Evolutionary conservation across 2,797 vertebrate genomes (phyloP).

Genomic region (Microctenopoma steveboyesi): DNA sequence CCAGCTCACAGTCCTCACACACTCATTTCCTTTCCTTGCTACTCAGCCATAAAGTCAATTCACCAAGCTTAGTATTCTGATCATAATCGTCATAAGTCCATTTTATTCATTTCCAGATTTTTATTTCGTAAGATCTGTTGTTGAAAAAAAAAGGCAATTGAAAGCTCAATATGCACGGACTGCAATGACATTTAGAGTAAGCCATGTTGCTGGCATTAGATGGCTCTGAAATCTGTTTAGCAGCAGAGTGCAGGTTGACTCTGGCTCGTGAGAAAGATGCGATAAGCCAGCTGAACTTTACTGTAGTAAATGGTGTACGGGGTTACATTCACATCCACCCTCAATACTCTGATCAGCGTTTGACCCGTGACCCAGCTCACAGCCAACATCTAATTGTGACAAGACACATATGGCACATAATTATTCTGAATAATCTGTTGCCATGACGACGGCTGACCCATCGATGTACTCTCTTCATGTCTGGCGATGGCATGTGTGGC

Average conservation of each 20-base stretch:
- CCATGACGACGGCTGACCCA: constrained; percentile 63
- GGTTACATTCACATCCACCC: constrained; percentile 18
- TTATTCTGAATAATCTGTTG: constrained; percentile 77
- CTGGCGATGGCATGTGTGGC: constrained; percentile 26
- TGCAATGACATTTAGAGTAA: constrained; percentile 57
- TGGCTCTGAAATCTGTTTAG: constrained; percentile 22
- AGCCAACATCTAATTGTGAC: constrained; percentile 76
- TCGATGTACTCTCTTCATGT: constrained; percentile 46
- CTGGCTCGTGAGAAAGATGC: constrained; percentile 39
- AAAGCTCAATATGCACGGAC: constrained; percentile 34
- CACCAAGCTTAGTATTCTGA: constrained; percentile 50
- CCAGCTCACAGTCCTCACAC: constrained; percentile 11
- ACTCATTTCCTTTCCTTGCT: constrained; percentile 41
- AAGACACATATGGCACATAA: constrained; percentile 74
- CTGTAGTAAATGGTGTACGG: constrained; percentile 38
- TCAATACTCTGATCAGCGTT: constrained; percentile 63
- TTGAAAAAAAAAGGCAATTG: constrained; percentile 24
- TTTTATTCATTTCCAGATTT: constrained; percentile 64
- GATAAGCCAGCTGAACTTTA: constrained; percentile 44
- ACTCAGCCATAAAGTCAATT: constrained; percentile 55
- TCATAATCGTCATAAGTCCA: constrained; percentile 63
- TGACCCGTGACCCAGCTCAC: constrained; percentile 66
- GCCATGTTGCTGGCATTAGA: constrained; percentile 19
- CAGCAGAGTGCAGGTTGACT: constrained; percentile 1
- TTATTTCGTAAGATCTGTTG: constrained; percentile 60